These are phyloP conservation scores for Sphenopsis melanotis DNA, from an alignment of 2,797 vertebrate species.

Conservation along the genomic window DNA sequence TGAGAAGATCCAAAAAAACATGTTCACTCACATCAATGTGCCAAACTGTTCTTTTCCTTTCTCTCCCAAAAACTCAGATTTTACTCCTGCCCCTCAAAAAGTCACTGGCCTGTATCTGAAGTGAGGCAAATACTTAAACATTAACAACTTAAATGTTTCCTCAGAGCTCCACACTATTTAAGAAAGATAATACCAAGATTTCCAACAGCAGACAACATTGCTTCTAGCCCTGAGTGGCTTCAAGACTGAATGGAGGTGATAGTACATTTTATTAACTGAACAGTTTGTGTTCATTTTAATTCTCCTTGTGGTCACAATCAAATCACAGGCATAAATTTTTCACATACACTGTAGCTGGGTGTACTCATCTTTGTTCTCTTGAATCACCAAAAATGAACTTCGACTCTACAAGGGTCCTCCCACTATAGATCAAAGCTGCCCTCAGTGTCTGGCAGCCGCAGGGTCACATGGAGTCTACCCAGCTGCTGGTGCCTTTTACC, in stretches of 20 bases:
- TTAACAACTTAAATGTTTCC: background rate
- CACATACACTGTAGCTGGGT: background rate
- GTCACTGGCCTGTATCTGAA: background rate
- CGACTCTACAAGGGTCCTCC: background rate
- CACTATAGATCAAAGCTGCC: background rate
- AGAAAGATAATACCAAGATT: background rate
- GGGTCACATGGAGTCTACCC: background rate
- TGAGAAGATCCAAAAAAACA: background rate
- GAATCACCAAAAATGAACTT: background rate
- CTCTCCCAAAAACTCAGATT: background rate
- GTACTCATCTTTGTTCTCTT: background rate
- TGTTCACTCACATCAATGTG: background rate
- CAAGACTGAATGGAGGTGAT: background rate
- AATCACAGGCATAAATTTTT: background rate
- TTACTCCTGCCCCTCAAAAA: background rate
- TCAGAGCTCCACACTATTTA: background rate
- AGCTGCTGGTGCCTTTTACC: slow-evolving; percentile 21
- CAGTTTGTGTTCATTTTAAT: background rate
- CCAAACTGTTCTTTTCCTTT: background rate
- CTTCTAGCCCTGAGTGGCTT: background rate
- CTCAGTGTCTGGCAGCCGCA: background rate
- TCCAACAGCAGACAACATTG: background rate
- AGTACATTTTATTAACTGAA: background rate
- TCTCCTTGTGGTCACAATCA: background rate
- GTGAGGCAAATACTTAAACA: background rate